phyloP scores from a whole-genome alignment of 92 coral and sea anemone genomes.

The Heliopora coerulea region DNA sequence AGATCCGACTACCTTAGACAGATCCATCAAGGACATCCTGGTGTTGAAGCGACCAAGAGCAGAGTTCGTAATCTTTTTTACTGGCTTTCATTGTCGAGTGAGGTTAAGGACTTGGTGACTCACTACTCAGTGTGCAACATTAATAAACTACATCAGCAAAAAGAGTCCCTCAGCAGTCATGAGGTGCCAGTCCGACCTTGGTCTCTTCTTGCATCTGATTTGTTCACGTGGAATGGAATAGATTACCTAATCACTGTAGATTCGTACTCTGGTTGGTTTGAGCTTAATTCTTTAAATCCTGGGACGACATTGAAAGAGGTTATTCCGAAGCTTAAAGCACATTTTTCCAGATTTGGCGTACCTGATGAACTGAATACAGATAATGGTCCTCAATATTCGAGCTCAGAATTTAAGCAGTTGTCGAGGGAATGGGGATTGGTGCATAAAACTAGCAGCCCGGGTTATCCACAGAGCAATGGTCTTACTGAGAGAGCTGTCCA shows the following conservation, averaged over 20 bases:
- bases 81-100: conserved; percentile 39
- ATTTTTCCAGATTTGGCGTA: conserved; percentile 30
- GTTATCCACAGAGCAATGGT: conserved; percentile 42
- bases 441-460: conserved; percentile 41
- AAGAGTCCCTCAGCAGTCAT: too few species aligned
- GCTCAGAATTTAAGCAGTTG: too few species aligned
- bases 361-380: conserved; percentile 27
- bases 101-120: conserved; percentile 31
- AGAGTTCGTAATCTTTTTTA: conserved; percentile 43
- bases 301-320: conserved; percentile 25
- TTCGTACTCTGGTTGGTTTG: too few species aligned
- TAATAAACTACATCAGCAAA: conserved; percentile 8
- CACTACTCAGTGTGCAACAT: conserved; percentile 42
- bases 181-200: too few species aligned
- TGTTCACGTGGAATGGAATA: conserved; percentile 37
- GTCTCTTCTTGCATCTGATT: conserved; percentile 4
- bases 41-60: conserved; percentile 34
- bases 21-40: too few species aligned
- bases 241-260: too few species aligned
- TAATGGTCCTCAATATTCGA: conserved; percentile 55
- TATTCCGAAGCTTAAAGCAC: conserved; percentile 39
- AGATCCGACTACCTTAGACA: too few species aligned
- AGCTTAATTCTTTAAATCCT: too few species aligned
- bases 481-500: conserved; percentile 39
- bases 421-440: too few species aligned